Evolutionary conservation across 2,888 invertebrate genomes (phyloP).

Genomic region (Helicoverpa assulta): DNA sequence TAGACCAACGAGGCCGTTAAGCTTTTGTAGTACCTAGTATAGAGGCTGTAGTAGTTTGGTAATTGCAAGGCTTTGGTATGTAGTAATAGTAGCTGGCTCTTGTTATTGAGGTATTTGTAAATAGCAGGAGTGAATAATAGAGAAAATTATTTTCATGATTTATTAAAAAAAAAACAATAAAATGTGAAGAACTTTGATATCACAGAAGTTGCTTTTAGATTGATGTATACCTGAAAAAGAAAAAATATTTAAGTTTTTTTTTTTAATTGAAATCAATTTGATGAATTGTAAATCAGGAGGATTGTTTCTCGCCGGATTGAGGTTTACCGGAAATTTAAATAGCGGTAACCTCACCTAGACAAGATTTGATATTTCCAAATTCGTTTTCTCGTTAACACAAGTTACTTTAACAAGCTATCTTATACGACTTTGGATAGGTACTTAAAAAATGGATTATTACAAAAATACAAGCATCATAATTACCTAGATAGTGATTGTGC

Average conservation of each 20-base stretch:
- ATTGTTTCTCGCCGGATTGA: constrained; percentile 87
- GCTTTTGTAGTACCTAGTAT: no score
- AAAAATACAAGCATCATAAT: constrained; percentile 20
- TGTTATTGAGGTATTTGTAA: no score
- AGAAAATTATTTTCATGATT: no score
- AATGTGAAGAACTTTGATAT: no score
- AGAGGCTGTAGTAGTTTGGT: no score
- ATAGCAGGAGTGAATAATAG: no score
- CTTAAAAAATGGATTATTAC: not conserved
- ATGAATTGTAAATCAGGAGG: not conserved
- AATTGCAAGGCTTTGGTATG: no score
- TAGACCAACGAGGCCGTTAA: no score
- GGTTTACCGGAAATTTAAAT: constrained; percentile 79
- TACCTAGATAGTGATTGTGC: constrained; percentile 32
- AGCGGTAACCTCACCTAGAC: constrained; percentile 88
- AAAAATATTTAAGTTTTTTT: not conserved
- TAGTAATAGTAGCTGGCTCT: no score
- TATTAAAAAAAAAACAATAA: no score
- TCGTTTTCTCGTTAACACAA: constrained; percentile 74
- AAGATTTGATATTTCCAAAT: constrained; percentile 81
- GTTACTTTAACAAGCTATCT: constrained; percentile 69
- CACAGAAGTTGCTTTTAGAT: no score
- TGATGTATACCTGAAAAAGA: constrained; percentile 15
- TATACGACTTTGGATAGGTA: constrained; percentile 72
- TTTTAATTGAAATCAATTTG: not conserved